A percentile compares a stretch with the other conserved stretches of the same genome.
Conservation (phyloP, 2,888 invertebrate genomes). For the Drosophila cyrtoloma region DNA sequence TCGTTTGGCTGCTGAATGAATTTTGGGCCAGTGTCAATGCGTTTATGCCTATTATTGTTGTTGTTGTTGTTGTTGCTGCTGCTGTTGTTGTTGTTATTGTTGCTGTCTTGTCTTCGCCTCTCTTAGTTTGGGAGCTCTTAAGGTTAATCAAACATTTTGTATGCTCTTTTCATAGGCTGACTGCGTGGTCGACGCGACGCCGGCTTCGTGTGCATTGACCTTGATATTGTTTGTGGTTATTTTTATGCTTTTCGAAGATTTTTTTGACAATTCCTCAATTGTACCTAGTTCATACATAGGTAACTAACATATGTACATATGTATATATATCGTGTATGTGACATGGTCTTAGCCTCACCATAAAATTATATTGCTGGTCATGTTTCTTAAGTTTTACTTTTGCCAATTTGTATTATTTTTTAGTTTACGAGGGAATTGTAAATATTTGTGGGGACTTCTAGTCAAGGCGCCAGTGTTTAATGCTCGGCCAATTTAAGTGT, state of each 20-base stretch:
- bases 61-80: background rate
- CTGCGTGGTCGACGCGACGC: conserved; percentile 29
- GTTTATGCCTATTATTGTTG: conserved; percentile 18
- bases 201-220: conserved; percentile 63
- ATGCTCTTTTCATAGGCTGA: conserved; percentile 61
- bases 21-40: conserved; percentile 77
- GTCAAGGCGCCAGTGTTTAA: conserved; percentile 34
- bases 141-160: conserved; percentile 76
- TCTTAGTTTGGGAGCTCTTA: conserved; percentile 65
- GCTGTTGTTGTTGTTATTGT: conserved; percentile 14
- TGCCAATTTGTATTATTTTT: conserved; percentile 44
- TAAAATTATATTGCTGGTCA: conserved; percentile 66
- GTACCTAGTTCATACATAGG: conserved; percentile 47
- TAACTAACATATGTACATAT: background rate
- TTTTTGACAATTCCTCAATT: conserved; percentile 75
- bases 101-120: conserved; percentile 33
- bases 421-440: conserved; percentile 26
- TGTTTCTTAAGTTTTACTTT: conserved; percentile 44
- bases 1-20: conserved; percentile 57
- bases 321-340: conserved; percentile 12
- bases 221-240: conserved; percentile 52
- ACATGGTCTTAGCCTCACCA: conserved; percentile 24
- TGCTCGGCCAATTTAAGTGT: conserved; percentile 23
- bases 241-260: conserved; percentile 52
- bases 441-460: conserved; percentile 33